These are phyloP conservation scores for Caenorhabditis drosophilae DNA, from an alignment of 2,888 invertebrate genomes.

Conservation along the genomic window DNA sequence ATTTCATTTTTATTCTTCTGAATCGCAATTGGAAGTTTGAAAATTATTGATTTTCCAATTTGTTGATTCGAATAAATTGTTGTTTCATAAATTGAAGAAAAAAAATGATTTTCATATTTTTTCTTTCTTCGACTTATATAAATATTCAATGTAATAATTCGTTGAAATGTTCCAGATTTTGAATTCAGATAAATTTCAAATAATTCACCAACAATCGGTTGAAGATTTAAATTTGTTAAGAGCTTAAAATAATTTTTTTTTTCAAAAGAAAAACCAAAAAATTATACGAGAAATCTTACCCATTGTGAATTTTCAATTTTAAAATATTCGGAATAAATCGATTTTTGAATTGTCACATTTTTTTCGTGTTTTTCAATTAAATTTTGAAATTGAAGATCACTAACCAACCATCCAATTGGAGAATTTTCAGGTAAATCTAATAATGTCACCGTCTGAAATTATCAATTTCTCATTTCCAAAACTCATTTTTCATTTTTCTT, in stretches of 20 bases:
- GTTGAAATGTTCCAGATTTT: slow-evolving; percentile 15
- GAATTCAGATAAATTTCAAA: slow-evolving; percentile 25
- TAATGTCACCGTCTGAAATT: slow-evolving; percentile 25
- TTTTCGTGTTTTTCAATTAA: slow-evolving; percentile 12
- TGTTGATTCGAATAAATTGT: slow-evolving; percentile 11
- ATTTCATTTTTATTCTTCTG: not conserved
- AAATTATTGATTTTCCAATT: slow-evolving; percentile 9
- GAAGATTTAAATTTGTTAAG: slow-evolving; percentile 12
- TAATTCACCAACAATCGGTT: slow-evolving; percentile 21
- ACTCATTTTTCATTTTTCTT: not conserved
- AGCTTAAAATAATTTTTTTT: slow-evolving; percentile 4
- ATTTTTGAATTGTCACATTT: slow-evolving; percentile 13
- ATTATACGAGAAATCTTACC: slow-evolving; percentile 2
- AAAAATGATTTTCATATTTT: not conserved
- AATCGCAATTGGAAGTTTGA: slow-evolving; percentile 7
- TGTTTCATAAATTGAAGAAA: slow-evolving; percentile 7
- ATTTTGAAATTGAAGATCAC: slow-evolving; percentile 23
- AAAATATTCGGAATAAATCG: slow-evolving; percentile 15
- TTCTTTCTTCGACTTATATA: slow-evolving; percentile 15
- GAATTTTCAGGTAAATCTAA: slow-evolving; percentile 16
- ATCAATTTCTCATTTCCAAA: not conserved
- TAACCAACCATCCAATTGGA: slow-evolving; percentile 21
- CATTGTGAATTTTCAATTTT: slow-evolving; percentile 15
- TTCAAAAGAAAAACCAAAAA: not conserved
- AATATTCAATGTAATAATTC: slow-evolving; percentile 20